Conservation (phyloP, 2,113 vertebrate genomes). For the Gymnarchus niloticus region DNA sequence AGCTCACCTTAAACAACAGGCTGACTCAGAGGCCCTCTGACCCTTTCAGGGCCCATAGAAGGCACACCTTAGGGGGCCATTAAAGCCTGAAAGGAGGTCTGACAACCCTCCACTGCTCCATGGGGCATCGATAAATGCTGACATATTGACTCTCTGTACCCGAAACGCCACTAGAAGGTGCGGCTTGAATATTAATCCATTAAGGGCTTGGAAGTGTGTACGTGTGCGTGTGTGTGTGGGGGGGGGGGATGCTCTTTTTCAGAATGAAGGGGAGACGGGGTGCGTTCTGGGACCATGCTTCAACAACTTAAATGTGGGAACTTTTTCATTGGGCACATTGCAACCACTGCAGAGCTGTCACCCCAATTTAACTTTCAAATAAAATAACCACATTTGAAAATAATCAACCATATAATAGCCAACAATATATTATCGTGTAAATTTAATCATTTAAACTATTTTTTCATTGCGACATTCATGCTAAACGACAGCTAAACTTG, state of each 20-base stretch:
- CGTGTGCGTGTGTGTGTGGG: constrained; percentile 17
- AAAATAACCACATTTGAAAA: no score
- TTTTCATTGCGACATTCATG: background rate
- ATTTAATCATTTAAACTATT: background rate
- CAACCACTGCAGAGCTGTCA: no score
- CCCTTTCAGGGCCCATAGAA: constrained; percentile 61
- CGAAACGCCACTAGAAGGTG: constrained; percentile 66
- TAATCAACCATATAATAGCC: background rate
- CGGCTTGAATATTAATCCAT: constrained; percentile 71
- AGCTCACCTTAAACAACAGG: constrained; percentile 76
- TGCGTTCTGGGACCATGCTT: background rate
- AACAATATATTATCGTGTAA: background rate
- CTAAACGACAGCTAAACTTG: background rate
- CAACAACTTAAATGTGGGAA: background rate
- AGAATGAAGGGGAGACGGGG: background rate
- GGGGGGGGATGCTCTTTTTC: constrained; percentile 34
- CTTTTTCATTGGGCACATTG: background rate
- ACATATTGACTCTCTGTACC: constrained; percentile 69
- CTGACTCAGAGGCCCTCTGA: constrained; percentile 53
- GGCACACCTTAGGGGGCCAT: constrained; percentile 72
- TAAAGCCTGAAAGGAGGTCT: constrained; percentile 66
- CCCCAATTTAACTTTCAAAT: background rate
- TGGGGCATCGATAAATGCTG: constrained; percentile 77
- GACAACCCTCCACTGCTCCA: constrained; percentile 64
- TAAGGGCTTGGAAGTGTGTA: constrained; percentile 47